phyloP scores from a whole-genome alignment of 2,797 vertebrate species.

The Cuniculus paca region DNA sequence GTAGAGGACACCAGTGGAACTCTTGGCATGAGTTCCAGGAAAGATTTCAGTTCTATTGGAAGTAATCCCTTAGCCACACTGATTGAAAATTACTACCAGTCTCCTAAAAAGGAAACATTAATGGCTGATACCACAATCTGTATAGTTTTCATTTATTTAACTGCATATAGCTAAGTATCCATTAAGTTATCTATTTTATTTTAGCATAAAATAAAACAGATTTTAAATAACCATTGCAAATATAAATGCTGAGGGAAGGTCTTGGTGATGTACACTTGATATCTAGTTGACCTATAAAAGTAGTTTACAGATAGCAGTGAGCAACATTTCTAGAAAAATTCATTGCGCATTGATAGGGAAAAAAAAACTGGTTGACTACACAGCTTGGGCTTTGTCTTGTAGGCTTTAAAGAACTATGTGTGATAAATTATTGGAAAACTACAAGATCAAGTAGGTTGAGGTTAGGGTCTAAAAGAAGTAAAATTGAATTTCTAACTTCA shows the following conservation, averaged over 20 bases:
- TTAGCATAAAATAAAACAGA: not conserved
- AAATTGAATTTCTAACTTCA: conserved; percentile 29
- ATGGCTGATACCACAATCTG: not conserved
- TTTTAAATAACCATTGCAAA: conserved; percentile 49
- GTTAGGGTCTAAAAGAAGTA: not conserved
- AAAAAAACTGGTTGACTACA: not conserved
- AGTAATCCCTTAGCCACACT: not conserved
- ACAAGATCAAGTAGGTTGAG: not conserved
- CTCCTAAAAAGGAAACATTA: not conserved
- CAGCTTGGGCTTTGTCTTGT: not conserved
- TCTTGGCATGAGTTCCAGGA: not conserved
- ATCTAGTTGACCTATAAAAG: not conserved
- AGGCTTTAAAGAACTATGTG: not conserved
- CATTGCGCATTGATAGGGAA: not conserved
- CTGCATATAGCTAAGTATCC: not conserved
- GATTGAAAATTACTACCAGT: not conserved
- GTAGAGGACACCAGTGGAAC: not conserved
- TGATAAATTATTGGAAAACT: not conserved
- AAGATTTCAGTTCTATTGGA: not conserved
- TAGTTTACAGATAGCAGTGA: not conserved
- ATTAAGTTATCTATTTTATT: conserved; percentile 14
- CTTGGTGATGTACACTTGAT: not conserved
- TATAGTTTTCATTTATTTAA: conserved; percentile 19
- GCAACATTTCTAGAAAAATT: conserved; percentile 52
- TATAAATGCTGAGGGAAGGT: not conserved